Evolutionary conservation across 2,888 invertebrate species (phyloP).

Genomic region (Stenodema calcarata): DNA sequence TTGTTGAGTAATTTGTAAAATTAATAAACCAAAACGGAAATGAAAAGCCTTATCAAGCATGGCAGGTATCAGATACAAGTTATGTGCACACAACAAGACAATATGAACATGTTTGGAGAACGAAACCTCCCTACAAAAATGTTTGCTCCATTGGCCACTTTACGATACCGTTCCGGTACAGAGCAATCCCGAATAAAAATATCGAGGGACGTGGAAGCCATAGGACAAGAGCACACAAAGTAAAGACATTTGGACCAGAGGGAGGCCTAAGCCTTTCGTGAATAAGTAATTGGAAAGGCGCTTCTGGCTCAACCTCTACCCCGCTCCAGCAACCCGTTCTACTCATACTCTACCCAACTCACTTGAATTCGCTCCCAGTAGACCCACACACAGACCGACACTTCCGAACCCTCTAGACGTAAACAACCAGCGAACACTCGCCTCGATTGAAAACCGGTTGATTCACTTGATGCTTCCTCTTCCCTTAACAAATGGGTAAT

Average conservation of each 20-base stretch:
- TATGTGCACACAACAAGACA: not conserved
- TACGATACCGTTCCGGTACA: not conserved
- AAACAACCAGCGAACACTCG: conserved; percentile 10
- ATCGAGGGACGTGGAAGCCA: not conserved
- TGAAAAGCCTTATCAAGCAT: no score
- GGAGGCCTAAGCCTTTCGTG: conserved; percentile 28
- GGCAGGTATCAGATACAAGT: no score
- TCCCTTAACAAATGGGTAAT: conserved; percentile 6
- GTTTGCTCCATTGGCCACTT: not conserved
- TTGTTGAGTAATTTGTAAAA: no score
- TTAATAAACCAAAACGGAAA: no score
- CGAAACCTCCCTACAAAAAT: not conserved
- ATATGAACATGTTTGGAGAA: not conserved
- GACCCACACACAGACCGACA: not conserved
- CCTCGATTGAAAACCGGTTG: conserved; percentile 6
- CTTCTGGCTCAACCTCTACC: not conserved
- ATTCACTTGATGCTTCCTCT: not conserved
- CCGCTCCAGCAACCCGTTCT: not conserved
- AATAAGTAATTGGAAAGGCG: conserved; percentile 26
- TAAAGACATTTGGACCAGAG: conserved; percentile 26
- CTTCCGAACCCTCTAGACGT: not conserved
- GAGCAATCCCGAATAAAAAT: not conserved
- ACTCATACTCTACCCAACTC: not conserved
- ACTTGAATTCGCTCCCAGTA: not conserved
- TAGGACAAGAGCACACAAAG: not conserved